Percentiles rank a stretch among this genome's conserved stretches.
Evolutionary conservation across 2,797 vertebrate genomes (phyloP).

Genomic region (Scolopax rusticola): DNA sequence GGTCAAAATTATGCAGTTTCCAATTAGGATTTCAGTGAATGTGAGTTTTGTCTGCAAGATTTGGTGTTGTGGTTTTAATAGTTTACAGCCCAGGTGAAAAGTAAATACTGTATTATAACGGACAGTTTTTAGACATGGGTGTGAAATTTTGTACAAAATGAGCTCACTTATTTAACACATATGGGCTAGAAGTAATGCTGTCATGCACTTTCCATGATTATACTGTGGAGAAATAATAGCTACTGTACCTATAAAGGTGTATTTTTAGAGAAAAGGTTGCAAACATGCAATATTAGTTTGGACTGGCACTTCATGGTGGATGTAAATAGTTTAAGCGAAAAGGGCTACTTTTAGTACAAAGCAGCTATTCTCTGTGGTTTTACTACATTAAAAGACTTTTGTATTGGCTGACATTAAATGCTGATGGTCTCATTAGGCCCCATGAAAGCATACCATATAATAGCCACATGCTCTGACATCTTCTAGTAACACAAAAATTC

Average conservation of each 20-base stretch:
- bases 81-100: conserved; percentile 27
- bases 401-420: background rate
- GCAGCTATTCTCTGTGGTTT: background rate
- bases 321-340: background rate
- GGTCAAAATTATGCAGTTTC: background rate
- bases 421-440: background rate
- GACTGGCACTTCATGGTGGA: background rate
- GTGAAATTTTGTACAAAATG: conserved; percentile 28
- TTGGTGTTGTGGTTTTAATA: background rate
- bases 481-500: background rate
- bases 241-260: background rate
- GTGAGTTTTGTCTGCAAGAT: conserved; percentile 4
- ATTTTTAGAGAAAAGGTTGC: conserved; percentile 39
- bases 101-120: conserved; percentile 23
- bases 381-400: background rate
- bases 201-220: conserved; percentile 24
- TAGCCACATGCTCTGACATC: background rate
- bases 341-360: background rate
- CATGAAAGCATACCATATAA: background rate
- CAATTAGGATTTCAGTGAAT: conserved; percentile 4
- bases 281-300: background rate
- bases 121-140: background rate
- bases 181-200: background rate
- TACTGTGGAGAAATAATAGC: background rate
- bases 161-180: conserved; percentile 33